These are phyloP conservation scores for Phodopus roborovskii DNA, from an alignment of 2,113 vertebrate genomes.

Conservation along the genomic window DNA sequence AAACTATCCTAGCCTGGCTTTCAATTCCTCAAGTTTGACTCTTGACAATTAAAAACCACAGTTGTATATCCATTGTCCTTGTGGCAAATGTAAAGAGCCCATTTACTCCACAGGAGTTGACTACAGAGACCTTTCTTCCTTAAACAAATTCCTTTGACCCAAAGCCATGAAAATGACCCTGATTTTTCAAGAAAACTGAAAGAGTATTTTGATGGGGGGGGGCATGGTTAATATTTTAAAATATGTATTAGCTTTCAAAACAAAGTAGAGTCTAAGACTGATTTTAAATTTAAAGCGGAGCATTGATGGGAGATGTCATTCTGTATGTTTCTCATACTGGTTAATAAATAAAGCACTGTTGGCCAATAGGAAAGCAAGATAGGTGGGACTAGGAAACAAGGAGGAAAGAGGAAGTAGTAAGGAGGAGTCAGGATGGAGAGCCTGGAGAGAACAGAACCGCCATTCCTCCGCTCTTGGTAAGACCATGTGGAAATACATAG, in stretches of 20 bases:
- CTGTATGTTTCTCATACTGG: too few relatives aligned
- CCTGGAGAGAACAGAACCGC: too few relatives aligned
- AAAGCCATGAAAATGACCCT: neutral
- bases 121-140: neutral
- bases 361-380: too few relatives aligned
- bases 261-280: neutral
- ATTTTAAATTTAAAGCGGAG: slow-evolving; percentile 10
- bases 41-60: neutral
- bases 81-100: neutral
- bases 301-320: too few relatives aligned
- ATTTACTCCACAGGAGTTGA: neutral
- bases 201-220: too few relatives aligned
- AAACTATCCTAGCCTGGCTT: neutral
- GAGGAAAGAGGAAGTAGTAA: too few relatives aligned
- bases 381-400: too few relatives aligned
- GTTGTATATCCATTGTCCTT: neutral
- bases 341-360: too few relatives aligned
- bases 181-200: neutral
- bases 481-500: too few relatives aligned
- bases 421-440: too few relatives aligned
- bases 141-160: neutral
- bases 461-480: too few relatives aligned
- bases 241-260: neutral
- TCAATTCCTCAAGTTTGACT: neutral
- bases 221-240: neutral